Conservation (phyloP, 2,113 vertebrate species). For the Zingel zingel region DNA sequence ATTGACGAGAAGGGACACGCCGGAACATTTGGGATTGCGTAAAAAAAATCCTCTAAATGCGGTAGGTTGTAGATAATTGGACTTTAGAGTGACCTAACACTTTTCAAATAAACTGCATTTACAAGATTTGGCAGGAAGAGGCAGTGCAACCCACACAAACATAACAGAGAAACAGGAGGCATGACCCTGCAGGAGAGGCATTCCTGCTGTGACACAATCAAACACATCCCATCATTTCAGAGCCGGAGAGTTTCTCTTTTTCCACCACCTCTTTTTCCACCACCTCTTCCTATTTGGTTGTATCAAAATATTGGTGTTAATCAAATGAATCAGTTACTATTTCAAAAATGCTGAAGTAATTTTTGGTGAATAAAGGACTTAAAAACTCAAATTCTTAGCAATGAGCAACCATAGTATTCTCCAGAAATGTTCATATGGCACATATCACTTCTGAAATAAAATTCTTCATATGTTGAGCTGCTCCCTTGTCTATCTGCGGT, state of each 20-base stretch:
- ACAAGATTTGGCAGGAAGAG: slow-evolving; percentile 45
- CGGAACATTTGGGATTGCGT: slow-evolving; percentile 7
- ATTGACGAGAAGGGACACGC: slow-evolving; percentile 29
- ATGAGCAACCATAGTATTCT: not conserved
- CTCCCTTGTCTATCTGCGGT: slow-evolving; percentile 25
- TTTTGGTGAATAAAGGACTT: not conserved
- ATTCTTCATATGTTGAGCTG: not conserved
- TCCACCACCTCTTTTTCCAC: slow-evolving; percentile 8
- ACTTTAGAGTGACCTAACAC: slow-evolving; percentile 28
- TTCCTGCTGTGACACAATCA: slow-evolving; percentile 65
- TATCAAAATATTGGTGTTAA: slow-evolving; percentile 32
- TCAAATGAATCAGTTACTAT: not conserved
- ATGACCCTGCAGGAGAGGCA: slow-evolving; percentile 74
- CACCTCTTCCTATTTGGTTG: not conserved
- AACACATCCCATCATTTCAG: slow-evolving; percentile 58
- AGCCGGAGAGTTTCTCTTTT: not conserved
- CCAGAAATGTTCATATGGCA: not conserved
- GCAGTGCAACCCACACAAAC: slow-evolving; percentile 43
- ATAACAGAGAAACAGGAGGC: slow-evolving; percentile 58
- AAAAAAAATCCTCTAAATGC: not conserved
- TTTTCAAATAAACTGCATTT: slow-evolving; percentile 38
- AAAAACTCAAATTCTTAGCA: not conserved
- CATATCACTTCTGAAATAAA: not conserved
- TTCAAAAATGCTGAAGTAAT: not conserved
- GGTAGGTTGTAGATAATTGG: slow-evolving; percentile 20